Percentiles rank a stretch among this genome's conserved stretches.
Conservation (phyloP, 2,888 invertebrate species). For the Coenonympha arcania region DNA sequence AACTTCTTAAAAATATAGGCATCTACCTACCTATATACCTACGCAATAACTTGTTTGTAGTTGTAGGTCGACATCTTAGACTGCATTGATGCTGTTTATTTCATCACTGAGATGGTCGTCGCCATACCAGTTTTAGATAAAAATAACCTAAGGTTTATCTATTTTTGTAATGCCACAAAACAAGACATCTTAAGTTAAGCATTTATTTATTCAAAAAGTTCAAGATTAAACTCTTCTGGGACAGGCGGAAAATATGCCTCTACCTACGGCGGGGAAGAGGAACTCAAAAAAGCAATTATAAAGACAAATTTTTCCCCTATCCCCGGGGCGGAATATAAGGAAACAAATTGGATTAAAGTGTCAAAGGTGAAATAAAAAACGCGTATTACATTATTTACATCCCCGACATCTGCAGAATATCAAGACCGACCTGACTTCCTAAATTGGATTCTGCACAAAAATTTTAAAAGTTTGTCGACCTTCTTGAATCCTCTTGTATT, state of each 20-base stretch:
- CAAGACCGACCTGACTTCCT: constrained; percentile 35
- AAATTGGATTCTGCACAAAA: constrained; percentile 26
- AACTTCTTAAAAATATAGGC: too few species aligned
- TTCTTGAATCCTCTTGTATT: too few species aligned
- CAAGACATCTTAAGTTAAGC: too few species aligned
- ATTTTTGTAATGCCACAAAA: too few species aligned
- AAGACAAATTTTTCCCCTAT: constrained; percentile 60
- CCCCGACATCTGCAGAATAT: constrained; percentile 58
- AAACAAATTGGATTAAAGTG: constrained; percentile 74
- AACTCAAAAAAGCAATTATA: constrained; percentile 70
- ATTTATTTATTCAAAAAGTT: constrained; percentile 15
- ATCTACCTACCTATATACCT: too few species aligned
- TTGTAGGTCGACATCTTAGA: too few species aligned
- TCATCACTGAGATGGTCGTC: too few species aligned
- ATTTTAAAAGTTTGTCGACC: background rate
- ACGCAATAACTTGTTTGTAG: too few species aligned
- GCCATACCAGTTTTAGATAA: too few species aligned
- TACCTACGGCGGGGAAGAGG: constrained; percentile 35
- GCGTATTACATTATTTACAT: constrained; percentile 53
- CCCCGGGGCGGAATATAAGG: constrained; percentile 63
- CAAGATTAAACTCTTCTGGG: constrained; percentile 17
- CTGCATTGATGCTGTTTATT: too few species aligned
- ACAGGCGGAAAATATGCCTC: constrained; percentile 9
- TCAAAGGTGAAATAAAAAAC: constrained; percentile 74
- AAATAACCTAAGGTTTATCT: too few species aligned